These are phyloP conservation scores for Rhinogobio ventralis DNA, from an alignment of 2,797 vertebrate genomes.

Conservation along the genomic window DNA sequence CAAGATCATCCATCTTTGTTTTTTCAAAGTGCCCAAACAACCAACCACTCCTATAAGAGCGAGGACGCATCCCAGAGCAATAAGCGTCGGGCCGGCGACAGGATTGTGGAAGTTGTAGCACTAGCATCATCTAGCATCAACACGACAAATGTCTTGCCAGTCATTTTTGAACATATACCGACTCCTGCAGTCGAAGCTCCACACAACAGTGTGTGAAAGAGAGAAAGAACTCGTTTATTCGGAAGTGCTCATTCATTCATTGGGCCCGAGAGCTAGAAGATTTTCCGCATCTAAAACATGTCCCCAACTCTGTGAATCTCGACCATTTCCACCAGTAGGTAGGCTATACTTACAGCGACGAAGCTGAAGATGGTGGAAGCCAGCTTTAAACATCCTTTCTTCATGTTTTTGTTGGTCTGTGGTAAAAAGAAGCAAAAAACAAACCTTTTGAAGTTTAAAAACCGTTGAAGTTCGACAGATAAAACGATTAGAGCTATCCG, in stretches of 20 bases:
- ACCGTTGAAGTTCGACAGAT: too few species aligned
- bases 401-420: not conserved
- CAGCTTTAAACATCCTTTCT: not conserved
- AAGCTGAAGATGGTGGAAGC: not conserved
- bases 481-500: too few species aligned
- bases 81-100: slow-evolving; percentile 78
- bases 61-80: slow-evolving; percentile 74
- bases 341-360: slow-evolving; percentile 5
- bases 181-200: slow-evolving; percentile 75
- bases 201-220: slow-evolving; percentile 57
- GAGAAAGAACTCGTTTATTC: not conserved
- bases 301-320: too few species aligned
- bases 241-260: not conserved
- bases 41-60: slow-evolving; percentile 82
- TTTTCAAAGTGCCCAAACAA: slow-evolving; percentile 80
- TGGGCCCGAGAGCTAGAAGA: not conserved
- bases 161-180: slow-evolving; percentile 82
- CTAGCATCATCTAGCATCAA: slow-evolving; percentile 52
- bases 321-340: not conserved
- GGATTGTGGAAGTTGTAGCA: slow-evolving; percentile 58
- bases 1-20: slow-evolving; percentile 82
- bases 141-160: slow-evolving; percentile 68
- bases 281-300: too few species aligned
- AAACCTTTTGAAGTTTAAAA: too few species aligned
- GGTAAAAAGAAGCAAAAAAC: too few species aligned